These are phyloP conservation scores for Micrasema longulum DNA, from an alignment of 1,140 invertebrate genomes.

Conservation along the genomic window DNA sequence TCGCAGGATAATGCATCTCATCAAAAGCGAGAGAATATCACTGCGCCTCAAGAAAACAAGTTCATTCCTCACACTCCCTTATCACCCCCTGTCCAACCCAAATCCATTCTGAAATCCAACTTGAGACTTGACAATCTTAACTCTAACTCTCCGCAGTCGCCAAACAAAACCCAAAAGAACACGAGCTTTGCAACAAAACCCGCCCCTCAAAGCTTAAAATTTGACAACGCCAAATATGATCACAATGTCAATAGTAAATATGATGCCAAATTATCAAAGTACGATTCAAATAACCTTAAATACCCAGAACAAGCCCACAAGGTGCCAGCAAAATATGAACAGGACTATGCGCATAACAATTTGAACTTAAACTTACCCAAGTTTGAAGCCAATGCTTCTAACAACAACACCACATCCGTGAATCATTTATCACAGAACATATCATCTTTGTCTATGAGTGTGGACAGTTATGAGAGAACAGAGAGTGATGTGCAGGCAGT, in stretches of 20 bases:
- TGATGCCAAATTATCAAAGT: slow-evolving; percentile 37
- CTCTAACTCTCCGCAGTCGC: slow-evolving; percentile 63
- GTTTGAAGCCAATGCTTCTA: slow-evolving; percentile 39
- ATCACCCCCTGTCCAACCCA: slow-evolving; percentile 59
- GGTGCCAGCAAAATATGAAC: slow-evolving; percentile 48
- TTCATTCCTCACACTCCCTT: slow-evolving; percentile 56
- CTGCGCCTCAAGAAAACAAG: slow-evolving; percentile 54
- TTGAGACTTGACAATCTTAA: slow-evolving; percentile 70
- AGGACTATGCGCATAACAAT: slow-evolving; percentile 47
- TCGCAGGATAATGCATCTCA: slow-evolving; percentile 23
- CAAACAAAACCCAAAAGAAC: slow-evolving; percentile 56
- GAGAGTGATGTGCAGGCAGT: slow-evolving; percentile 35
- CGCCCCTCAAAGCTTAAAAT: slow-evolving; percentile 52
- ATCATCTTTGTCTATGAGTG: slow-evolving; percentile 46
- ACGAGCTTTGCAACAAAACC: slow-evolving; percentile 51
- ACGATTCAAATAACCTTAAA: slow-evolving; percentile 41
- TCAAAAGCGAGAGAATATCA: slow-evolving; percentile 38
- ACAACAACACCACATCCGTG: slow-evolving; percentile 38
- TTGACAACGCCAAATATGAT: slow-evolving; percentile 51
- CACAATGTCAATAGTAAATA: slow-evolving; percentile 51
- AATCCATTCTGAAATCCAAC: slow-evolving; percentile 65
- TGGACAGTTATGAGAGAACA: slow-evolving; percentile 28
- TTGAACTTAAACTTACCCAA: slow-evolving; percentile 37
- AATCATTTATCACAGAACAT: slow-evolving; percentile 48
- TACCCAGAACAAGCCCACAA: slow-evolving; percentile 41